phyloP scores from a whole-genome alignment of 2,888 invertebrate species.

The Hirtodrosophila trivittata region DNA sequence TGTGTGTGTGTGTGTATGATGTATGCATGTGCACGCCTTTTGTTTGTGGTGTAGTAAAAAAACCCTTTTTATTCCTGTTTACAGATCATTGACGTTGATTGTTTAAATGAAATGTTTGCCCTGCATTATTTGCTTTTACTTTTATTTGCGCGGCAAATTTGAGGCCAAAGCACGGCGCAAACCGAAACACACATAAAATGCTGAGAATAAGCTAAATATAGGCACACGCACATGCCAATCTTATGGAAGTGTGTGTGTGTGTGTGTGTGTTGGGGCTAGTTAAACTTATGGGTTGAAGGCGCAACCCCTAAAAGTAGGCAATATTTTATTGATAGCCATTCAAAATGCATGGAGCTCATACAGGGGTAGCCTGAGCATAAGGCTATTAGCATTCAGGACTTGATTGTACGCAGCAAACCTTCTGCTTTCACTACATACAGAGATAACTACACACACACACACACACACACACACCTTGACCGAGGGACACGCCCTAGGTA shows the following conservation, averaged over 20 bases:
- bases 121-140: conserved; percentile 73
- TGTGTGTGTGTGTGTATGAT: conserved; percentile 40
- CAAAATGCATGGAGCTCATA: conserved; percentile 44
- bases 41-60: conserved; percentile 58
- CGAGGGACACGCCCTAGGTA: conserved; percentile 14
- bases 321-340: conserved; percentile 71
- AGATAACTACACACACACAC: too few relatives aligned
- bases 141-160: conserved; percentile 65
- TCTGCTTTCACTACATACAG: not conserved
- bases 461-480: conserved; percentile 12
- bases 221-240: conserved; percentile 24
- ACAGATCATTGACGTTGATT: conserved; percentile 81
- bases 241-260: not conserved
- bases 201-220: conserved; percentile 69
- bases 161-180: conserved; percentile 9
- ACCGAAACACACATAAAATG: conserved; percentile 37
- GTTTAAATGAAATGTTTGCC: conserved; percentile 79
- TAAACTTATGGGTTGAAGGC: conserved; percentile 45
- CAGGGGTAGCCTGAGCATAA: conserved; percentile 25
- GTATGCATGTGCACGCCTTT: conserved; percentile 67
- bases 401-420: too few relatives aligned
- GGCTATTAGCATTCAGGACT: conserved; percentile 44
- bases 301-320: conserved; percentile 47
- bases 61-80: conserved; percentile 77
- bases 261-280: conserved; percentile 24